Evolutionary conservation across 2,113 vertebrate species (phyloP).

Genomic region (Otolemur garnettii): DNA sequence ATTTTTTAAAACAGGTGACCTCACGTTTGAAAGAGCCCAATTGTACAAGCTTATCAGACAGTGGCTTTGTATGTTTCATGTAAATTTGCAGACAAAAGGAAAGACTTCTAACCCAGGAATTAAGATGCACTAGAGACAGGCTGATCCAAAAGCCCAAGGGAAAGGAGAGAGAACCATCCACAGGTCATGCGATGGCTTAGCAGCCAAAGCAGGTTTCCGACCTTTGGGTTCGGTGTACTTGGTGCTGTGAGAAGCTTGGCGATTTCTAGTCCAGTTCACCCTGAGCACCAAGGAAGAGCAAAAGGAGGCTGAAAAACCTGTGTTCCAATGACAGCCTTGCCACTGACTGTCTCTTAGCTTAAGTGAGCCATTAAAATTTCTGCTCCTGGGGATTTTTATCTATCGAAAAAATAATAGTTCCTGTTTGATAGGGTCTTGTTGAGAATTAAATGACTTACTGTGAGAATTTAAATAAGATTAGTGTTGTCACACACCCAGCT

Average conservation of each 20-base stretch:
- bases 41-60: not conserved
- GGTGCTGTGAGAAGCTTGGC: not conserved
- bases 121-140: not conserved
- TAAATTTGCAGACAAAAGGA: not conserved
- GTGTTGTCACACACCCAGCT: not conserved
- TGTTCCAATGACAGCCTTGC: not conserved
- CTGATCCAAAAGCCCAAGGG: not conserved
- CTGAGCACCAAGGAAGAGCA: accelerated
- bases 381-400: not conserved
- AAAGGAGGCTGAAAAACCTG: not conserved
- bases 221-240: not conserved
- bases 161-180: not conserved
- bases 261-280: not conserved
- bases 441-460: conserved; percentile 13
- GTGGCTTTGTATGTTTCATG: not conserved
- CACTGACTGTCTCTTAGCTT: not conserved
- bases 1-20: not conserved
- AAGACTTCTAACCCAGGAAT: not conserved
- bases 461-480: conserved; percentile 51
- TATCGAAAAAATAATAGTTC: not conserved
- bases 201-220: not conserved
- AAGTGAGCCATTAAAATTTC: not conserved
- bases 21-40: not conserved
- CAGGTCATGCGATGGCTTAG: not conserved
- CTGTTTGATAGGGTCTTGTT: not conserved